Conservation (phyloP, 2,888 invertebrate genomes). For the Platycnemis pennipes region DNA sequence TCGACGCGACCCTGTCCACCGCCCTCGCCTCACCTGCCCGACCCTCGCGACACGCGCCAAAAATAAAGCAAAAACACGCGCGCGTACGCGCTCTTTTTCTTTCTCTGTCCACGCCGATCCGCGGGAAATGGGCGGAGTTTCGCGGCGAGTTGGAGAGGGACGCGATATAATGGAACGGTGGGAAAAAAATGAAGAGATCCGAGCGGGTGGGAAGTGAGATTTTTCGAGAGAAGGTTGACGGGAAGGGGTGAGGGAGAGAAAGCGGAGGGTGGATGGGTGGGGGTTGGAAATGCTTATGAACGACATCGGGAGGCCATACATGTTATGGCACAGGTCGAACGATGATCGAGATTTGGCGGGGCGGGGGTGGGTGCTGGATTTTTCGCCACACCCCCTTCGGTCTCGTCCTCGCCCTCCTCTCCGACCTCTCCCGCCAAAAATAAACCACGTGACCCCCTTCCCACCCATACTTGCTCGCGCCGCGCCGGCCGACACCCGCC, state of each 20-base stretch:
- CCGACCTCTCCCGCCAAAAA: neutral
- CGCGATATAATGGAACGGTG: neutral
- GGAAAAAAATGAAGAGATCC: conserved; percentile 20
- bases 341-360: conserved; percentile 60
- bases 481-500: neutral
- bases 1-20: neutral
- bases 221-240: neutral
- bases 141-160: neutral
- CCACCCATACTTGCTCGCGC: neutral
- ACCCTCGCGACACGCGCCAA: neutral
- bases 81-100: neutral
- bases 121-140: conserved; percentile 31
- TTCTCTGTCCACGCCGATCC: neutral
- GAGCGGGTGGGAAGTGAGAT: neutral
- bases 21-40: neutral
- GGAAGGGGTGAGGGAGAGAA: neutral
- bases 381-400: conserved; percentile 39
- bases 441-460: neutral
- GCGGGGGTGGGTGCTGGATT: conserved; percentile 37
- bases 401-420: neutral
- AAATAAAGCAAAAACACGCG: neutral
- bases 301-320: conserved; percentile 66
- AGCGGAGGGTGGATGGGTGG: neutral
- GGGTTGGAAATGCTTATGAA: conserved; percentile 25
- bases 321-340: conserved; percentile 64